Base-by-base conservation (phyloP, 2,888 invertebrate species). In the Dexiosoma caninum region DNA sequence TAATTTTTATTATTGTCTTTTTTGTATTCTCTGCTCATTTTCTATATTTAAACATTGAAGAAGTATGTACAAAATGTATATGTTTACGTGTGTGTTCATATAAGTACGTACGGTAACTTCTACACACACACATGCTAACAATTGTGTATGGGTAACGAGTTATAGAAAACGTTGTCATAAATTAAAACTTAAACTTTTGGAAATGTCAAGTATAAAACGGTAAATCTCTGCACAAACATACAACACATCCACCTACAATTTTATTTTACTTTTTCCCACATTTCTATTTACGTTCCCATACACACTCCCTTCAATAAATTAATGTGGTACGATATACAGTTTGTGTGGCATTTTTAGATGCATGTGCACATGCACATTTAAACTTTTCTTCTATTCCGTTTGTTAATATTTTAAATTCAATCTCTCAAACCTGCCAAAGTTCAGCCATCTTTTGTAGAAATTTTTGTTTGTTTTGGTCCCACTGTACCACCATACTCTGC, bases 151-250 rank as follows among this genome's bases (percentile, higher is more conserved):
- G 30, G 57, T 72, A 80, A 80, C 80, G 76, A 76, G 55, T 87
- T 85, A 88, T 87, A 89, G 88, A 88, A 87, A 88, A 87, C 87
- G 87, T 88, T 89, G 90, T 89, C 89, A 89, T 89, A 89, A 89
- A 89, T 89, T 89, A 89, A 89, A 89, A 89, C 90, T 89, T 89
- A 89, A 89, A 89, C 89, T 89, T 89, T 89, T 88, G 89, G 86
- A 89, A 88, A 89, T 89, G 90, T 89, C 89, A 89, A 89, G 90
- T 86, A 88, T 88, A 89, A 89, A 88, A 89, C 89, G 89, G 90
- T 89, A 89, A 89, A 89, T 89, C 89, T 89, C 88, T 86, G 87
- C 87, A 83, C 72, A 84, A 74, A 83, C 82, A 81, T 72, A 80
- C 76, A 76, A 71, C 69, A 51, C 77, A 82, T 69, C 79, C 42